Conservation (phyloP, 2,888 invertebrate genomes). For the Auanema freiburgensis region DNA sequence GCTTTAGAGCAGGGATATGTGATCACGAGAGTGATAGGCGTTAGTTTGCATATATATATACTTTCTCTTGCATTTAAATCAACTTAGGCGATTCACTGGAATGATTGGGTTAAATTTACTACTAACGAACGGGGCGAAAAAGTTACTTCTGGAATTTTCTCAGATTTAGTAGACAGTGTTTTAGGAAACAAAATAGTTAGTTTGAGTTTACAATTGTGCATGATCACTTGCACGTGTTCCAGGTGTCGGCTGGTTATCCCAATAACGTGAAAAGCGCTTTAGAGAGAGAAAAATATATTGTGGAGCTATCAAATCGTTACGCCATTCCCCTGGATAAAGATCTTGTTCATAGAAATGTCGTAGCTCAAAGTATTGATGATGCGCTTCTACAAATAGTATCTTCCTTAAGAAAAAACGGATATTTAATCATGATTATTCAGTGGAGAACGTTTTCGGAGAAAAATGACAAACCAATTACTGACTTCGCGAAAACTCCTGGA, state of each 20-base stretch:
- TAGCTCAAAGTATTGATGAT: not conserved
- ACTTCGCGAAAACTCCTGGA: not conserved
- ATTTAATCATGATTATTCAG: not conserved
- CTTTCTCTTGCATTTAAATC: not conserved
- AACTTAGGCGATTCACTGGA: not conserved
- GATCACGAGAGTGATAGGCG: constrained; percentile 14
- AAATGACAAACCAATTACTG: constrained; percentile 8
- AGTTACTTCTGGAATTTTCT: constrained; percentile 1
- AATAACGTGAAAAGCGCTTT: not conserved
- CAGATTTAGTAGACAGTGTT: constrained; percentile 4
- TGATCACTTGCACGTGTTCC: not conserved
- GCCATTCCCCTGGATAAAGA: not conserved
- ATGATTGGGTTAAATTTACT: not conserved
- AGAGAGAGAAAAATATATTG: not conserved
- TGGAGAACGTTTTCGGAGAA: constrained; percentile 8
- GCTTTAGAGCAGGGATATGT: constrained; percentile 18
- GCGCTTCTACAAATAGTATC: not conserved
- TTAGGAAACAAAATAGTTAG: not conserved
- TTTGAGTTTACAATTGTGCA: not conserved
- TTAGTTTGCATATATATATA: not conserved
- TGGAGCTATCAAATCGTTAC: not conserved
- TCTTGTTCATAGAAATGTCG: not conserved
- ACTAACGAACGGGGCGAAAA: not conserved
- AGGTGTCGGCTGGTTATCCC: not conserved
- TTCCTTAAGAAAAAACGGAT: not conserved